Percentiles rank a stretch among this genome's conserved stretches.
Conservation (phyloP, 2,888 invertebrate genomes). For the Baccha elongata region DNA sequence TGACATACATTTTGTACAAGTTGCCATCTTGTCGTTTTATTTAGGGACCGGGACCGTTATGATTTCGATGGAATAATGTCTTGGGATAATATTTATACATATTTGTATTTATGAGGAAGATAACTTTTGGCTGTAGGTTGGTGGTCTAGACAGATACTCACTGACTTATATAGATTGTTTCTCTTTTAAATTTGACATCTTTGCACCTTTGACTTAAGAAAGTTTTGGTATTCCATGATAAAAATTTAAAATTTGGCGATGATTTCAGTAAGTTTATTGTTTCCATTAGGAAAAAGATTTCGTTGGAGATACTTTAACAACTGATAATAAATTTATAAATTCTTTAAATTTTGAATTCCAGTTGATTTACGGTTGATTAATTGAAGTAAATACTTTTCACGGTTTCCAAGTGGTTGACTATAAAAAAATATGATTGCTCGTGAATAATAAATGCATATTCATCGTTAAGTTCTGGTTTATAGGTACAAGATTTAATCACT, state of each 20-base stretch:
- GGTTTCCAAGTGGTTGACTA: no score
- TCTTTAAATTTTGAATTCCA: no score
- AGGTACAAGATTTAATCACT: no score
- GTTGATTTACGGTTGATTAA: no score
- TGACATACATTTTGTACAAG: background rate
- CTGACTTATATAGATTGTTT: background rate
- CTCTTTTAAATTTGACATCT: background rate
- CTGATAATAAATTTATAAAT: no score
- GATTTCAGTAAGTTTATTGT: conserved; percentile 5
- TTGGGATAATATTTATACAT: background rate
- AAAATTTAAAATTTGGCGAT: background rate
- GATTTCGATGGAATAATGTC: background rate
- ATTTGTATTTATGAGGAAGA: background rate
- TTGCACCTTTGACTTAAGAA: background rate
- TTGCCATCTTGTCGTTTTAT: background rate
- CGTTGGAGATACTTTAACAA: background rate
- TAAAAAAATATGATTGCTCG: no score
- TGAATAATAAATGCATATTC: no score
- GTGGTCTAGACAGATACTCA: conserved; percentile 13
- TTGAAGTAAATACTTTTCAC: no score
- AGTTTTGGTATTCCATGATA: conserved; percentile 20
- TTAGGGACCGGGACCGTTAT: background rate
- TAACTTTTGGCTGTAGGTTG: background rate
- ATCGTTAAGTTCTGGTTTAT: no score
- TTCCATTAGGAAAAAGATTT: background rate